Evolutionary conservation across 2,888 invertebrate species (phyloP).

Genomic region (Himalopsyche japonica): DNA sequence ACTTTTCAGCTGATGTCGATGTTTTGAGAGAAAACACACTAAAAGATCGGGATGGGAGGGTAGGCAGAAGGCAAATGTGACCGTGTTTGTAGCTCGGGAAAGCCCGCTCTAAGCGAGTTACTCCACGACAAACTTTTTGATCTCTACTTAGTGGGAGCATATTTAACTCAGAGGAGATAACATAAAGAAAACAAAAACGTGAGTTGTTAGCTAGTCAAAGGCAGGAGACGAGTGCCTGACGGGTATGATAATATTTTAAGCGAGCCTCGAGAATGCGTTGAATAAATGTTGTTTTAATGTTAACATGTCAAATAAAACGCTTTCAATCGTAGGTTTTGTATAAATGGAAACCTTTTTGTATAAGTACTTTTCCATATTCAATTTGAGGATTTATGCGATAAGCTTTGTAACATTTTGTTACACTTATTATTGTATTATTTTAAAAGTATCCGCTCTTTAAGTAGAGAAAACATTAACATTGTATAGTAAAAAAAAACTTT

Average conservation of each 20-base stretch:
- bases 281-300: not conserved
- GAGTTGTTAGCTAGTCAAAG: constrained; percentile 8
- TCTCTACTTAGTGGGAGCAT: constrained; percentile 33
- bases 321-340: not conserved
- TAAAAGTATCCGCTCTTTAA: too few species aligned
- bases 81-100: constrained; percentile 25
- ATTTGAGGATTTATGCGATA: not conserved
- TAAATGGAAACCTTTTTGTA: not conserved
- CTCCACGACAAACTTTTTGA: constrained; percentile 23
- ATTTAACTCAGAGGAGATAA: constrained; percentile 33
- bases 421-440: too few species aligned
- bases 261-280: not conserved
- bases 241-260: not conserved
- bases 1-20: constrained; percentile 33
- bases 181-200: constrained; percentile 23
- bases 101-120: constrained; percentile 23
- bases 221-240: constrained; percentile 7
- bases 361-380: not conserved
- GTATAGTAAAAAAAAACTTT: too few species aligned
- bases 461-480: too few species aligned
- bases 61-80: constrained; percentile 26
- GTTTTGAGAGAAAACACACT: constrained; percentile 36
- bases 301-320: not conserved
- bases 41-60: not conserved
- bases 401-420: too few species aligned